Evolutionary conservation across 2,113 vertebrate species (phyloP).

Genomic region (Eidolon helvum): DNA sequence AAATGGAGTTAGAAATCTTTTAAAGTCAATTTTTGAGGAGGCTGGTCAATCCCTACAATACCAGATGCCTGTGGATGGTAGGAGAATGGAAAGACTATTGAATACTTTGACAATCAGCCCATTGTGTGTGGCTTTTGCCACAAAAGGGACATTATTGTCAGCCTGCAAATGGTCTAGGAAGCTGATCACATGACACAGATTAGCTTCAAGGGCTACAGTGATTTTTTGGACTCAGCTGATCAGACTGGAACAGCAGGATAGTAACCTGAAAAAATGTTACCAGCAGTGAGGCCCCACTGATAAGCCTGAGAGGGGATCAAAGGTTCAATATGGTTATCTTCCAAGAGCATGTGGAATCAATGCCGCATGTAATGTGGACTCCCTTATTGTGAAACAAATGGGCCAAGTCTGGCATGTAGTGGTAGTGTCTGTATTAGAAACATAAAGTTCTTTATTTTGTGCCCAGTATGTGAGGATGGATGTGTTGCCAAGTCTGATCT

Average conservation of each 20-base stretch:
- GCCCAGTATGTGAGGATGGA: neutral
- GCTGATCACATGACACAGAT: constrained; percentile 9
- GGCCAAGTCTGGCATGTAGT: neutral
- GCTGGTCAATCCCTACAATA: constrained; percentile 1
- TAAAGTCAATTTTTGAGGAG: constrained; percentile 34
- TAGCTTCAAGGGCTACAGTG: constrained; percentile 29
- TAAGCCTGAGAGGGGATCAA: neutral
- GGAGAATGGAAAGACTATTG: constrained; percentile 7
- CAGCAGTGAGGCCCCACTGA: neutral
- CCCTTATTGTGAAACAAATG: neutral
- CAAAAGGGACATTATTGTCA: constrained; percentile 47
- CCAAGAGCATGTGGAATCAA: neutral
- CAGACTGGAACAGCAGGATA: constrained; percentile 16
- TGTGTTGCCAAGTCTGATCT: neutral
- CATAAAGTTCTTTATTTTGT: constrained; percentile 5
- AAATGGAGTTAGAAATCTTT: constrained; percentile 24
- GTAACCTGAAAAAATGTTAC: constrained; percentile 28
- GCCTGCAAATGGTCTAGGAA: constrained; percentile 30
- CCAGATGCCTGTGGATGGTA: constrained; percentile 20
- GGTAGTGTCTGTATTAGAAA: neutral
- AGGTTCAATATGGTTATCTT: neutral
- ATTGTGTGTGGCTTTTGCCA: constrained; percentile 40
- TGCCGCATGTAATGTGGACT: neutral
- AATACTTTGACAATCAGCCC: constrained; percentile 51
- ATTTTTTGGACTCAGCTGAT: constrained; percentile 48